Conservation (phyloP, 2,888 invertebrate genomes). For the Capitulum mitella region DNA sequence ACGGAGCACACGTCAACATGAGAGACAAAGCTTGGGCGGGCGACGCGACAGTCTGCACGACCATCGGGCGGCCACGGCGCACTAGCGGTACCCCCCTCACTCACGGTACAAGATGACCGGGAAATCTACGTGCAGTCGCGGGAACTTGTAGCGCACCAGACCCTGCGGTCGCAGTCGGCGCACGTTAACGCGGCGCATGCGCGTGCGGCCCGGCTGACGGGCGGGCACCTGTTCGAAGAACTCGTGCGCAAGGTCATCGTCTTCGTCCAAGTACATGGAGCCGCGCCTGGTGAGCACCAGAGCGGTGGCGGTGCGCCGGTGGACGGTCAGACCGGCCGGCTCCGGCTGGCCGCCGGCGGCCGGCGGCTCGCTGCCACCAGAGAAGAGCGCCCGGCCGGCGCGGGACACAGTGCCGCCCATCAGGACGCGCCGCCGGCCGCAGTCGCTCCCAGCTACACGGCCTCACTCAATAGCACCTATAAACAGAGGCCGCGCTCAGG, state of each 20-base stretch:
- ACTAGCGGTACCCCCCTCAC: not conserved
- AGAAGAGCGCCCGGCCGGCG: not conserved
- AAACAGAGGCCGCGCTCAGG: not conserved
- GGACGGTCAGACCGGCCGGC: not conserved
- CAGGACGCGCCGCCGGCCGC: not conserved
- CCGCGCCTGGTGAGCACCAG: conserved; percentile 39
- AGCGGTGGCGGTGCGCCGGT: not conserved
- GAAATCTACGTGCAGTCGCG: conserved; percentile 45
- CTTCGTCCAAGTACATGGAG: conserved; percentile 51
- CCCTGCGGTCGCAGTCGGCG: conserved; percentile 40
- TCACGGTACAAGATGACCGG: conserved; percentile 45
- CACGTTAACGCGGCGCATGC: not conserved
- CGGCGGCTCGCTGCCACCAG: not conserved
- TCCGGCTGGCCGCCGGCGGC: not conserved
- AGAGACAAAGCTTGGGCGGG: too few species aligned
- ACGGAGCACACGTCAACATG: too few species aligned
- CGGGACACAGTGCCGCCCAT: conserved; percentile 14
- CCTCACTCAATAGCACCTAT: not conserved
- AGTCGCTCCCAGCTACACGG: not conserved
- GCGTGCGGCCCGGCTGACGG: conserved; percentile 37
- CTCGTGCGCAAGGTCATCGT: conserved; percentile 52
- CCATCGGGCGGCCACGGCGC: too few species aligned
- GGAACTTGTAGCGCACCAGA: conserved; percentile 43
- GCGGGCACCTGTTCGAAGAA: conserved; percentile 48
- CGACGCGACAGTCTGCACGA: too few species aligned